Evolutionary conservation across 2,888 invertebrate genomes (phyloP), one percentile per base, ranked within the genome.

Genomic region (Eilema caniola): DNA sequence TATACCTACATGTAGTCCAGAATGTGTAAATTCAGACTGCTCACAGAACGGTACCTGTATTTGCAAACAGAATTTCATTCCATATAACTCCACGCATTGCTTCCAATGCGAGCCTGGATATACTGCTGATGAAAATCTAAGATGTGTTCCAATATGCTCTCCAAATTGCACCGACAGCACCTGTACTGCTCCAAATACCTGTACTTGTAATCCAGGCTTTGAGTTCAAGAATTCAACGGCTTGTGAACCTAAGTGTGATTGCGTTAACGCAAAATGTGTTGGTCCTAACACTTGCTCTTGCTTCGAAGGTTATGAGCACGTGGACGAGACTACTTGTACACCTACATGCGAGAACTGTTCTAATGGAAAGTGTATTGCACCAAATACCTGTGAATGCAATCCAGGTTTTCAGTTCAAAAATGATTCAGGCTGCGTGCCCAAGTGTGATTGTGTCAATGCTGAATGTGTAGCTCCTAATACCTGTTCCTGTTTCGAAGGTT

Each of bases 371-470:
- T 94, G 94, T 71, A 66, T 80, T 2, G 83, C 80, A 12, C 95
- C 95, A 0, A 89, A 94, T 37, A 67, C 65, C 11, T 83, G 93
- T 70, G 69, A 79, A 11, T 93, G 92, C 71, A 41, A 79, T 20
- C 75, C 82, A 12, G 92, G 92, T 1, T 92, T 86, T 69, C 67
- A 23, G 24, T 71, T 66, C 3, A 70, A 74, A 57, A 85, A 86
- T 56, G 75, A 75, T 24, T 80, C 77, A 0, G 73, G 69, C 12
- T 91, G 91, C 37, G 78, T 83, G 66, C 88, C 89, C 0, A 72
- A 83, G 14, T 96, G 96, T 74, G 79, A 84, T 0, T 96, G 96
- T 66, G 82, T 90, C 0, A 96, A 96, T 82, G 87, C 90, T 31
- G 88, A 90, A 1, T 94, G 94, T 72, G 71, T 80, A 5, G 84